These are phyloP conservation scores for Gallinago nigripennis DNA, from an alignment of 2,797 vertebrate genomes.

Conservation along the genomic window DNA sequence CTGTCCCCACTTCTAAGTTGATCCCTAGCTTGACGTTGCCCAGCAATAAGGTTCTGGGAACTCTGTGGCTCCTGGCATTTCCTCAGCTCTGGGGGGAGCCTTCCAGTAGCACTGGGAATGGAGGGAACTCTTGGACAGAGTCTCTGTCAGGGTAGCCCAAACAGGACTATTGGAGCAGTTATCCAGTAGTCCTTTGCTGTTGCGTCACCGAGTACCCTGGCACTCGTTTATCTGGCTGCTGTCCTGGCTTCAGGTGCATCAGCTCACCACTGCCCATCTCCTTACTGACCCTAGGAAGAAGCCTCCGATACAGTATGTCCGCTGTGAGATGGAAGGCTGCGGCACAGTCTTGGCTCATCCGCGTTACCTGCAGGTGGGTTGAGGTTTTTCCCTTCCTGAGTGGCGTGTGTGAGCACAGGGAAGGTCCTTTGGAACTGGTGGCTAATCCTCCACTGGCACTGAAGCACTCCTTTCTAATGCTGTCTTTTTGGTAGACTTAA, in stretches of 20 bases:
- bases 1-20: not conserved
- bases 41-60: not conserved
- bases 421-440: not conserved
- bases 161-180: not conserved
- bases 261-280: not conserved
- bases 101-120: not conserved
- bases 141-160: not conserved
- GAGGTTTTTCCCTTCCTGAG: not conserved
- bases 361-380: constrained; percentile 92
- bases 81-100: not conserved
- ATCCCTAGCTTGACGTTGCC: not conserved
- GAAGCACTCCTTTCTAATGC: not conserved
- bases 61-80: not conserved
- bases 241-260: not conserved
- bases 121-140: not conserved
- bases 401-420: not conserved
- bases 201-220: not conserved
- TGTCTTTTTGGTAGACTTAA: not conserved
- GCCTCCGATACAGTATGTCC: constrained; percentile 96
- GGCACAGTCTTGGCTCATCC: constrained; percentile 96
- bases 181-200: not conserved
- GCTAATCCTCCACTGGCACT: not conserved
- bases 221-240: not conserved
- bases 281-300: constrained; percentile 86
- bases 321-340: constrained; percentile 98